Evolutionary conservation across 2,888 invertebrate species (phyloP), one percentile per base, ranked within the genome.

Genomic region (Dysmachus trigonus): DNA sequence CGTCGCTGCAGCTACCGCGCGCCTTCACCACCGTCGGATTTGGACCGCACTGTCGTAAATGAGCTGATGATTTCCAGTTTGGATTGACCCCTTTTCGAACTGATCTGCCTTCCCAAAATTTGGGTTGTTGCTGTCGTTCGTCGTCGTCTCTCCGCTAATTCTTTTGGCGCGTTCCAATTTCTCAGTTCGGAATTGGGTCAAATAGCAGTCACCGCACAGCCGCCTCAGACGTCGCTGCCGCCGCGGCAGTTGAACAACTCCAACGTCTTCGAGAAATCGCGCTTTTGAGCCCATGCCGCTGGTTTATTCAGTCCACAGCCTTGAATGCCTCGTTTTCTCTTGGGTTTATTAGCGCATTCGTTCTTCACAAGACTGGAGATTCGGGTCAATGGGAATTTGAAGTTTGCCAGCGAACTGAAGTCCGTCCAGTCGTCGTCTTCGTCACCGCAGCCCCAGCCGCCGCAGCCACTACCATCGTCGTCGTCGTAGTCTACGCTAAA

Each of bases 351-450:
- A 74, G 77, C 41, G 51, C 31, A 79, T 47, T 79, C 79, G 79
- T 79, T 79, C 79, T 79, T 79, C 79, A 79, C 47, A 79, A 79
- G 79, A 79, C 79, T 79, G 79, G 72, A 76, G 85, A 87, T 87
- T 86, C 86, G 86, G 87, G 87, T 87, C 87, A 87, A 86, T 86
- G 87, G 87, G 86, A 85, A 86, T 87, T 87, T 87, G 87, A 85
- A 85, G 71, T 83, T 71, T 71, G 62, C 71, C 83, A 71, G 71
- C 62, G 79, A 79, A 8, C 79, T 79, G 79, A 47, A 79, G 73
- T 79, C 79, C 79, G 79, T 79, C 79, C 79, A 79, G 79, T 79
- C 79, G 62, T 62, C 62, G 27, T 62, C 62, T 2, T 22, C 62
- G 62, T 62, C 62, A 27, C 27, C 62, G 62, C 18, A 22, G 53